Evolutionary conservation across 2,888 invertebrate genomes (phyloP), one percentile per base, ranked within the genome.

Genomic region (Ecliptopera silaceata): DNA sequence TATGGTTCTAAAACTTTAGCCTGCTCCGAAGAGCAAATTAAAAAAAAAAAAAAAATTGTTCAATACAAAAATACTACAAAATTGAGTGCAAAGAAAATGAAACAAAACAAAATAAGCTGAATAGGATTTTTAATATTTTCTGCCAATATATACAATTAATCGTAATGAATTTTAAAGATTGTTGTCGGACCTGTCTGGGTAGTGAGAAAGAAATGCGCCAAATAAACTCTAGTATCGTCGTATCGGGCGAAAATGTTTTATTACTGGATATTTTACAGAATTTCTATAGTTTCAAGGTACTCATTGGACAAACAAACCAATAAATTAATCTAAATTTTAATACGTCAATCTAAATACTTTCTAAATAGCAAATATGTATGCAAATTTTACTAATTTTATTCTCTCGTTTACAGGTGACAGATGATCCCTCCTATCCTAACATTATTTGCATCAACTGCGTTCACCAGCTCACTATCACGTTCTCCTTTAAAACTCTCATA

Each of bases 401-500:
- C 12, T n/a, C 6, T 13, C 12, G 13, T 32, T 64, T 71, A 15
- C 63, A 78, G 78, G 63, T 72, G 6, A 52, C 68, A 22, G 76
- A 83, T 49, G 83, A 86, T 31, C 66, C 75, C 5, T 65, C 75
- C 8, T 75, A 68, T 59, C 89, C 91, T 12, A 78, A 83, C 39
- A 82, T 79, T 36, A 74, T 92, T 22, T 92, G 92, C 63, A 84
- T 88, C 45, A 83, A 77, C 60, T 92, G 91, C 68, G 83, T 88
- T 22, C 85, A 88, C 59, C 90, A 91, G 34, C 79, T 92, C 5
- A 90, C 86, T 15, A 75, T 89, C 29, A 89, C 90, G 18, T 86
- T 89, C 70, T 88, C 91, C 2, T 92, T 91, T 66, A 91, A 91
- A 77, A 66, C 76, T 1, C 80, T 91, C 2, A 83, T 91, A 65